phyloP scores from a whole-genome alignment of 2,113 vertebrate species.

The Siphamia tubifer region DNA sequence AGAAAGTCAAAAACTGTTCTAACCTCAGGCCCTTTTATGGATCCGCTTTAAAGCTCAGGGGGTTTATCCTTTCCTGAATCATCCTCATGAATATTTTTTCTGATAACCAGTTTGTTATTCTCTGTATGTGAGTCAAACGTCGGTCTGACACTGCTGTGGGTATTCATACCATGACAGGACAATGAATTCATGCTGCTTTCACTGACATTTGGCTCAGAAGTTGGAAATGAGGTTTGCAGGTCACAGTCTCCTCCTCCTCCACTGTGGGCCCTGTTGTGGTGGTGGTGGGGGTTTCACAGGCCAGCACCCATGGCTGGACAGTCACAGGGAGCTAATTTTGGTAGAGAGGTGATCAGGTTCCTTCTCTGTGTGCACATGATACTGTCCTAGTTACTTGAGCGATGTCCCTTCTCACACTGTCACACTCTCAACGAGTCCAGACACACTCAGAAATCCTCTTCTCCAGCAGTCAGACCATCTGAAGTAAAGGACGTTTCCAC shows the following conservation, averaged over 20 bases:
- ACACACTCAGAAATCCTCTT: conserved; percentile 31
- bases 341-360: conserved; percentile 85
- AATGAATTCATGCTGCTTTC: background rate
- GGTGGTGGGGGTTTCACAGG: conserved; percentile 41
- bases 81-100: too few species aligned
- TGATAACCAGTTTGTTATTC: too few species aligned
- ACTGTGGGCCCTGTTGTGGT: conserved; percentile 3
- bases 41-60: too few species aligned
- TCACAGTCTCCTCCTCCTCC: conserved; percentile 8
- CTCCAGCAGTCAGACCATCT: background rate
- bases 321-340: conserved; percentile 82
- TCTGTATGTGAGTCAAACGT: too few species aligned
- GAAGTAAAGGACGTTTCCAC: background rate
- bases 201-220: background rate
- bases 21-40: too few species aligned
- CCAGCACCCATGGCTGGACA: conserved; percentile 62
- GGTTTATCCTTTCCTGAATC: too few species aligned
- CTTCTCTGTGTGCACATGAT: conserved; percentile 74
- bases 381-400: conserved; percentile 75
- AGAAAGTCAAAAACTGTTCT: too few species aligned
- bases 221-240: conserved; percentile 2
- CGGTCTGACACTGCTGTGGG: too few species aligned
- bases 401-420: conserved; percentile 55
- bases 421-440: conserved; percentile 30
- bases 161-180: too few species aligned